Evolutionary conservation across 2,888 invertebrate genomes (phyloP).

Genomic region (Cosmia pyralina): DNA sequence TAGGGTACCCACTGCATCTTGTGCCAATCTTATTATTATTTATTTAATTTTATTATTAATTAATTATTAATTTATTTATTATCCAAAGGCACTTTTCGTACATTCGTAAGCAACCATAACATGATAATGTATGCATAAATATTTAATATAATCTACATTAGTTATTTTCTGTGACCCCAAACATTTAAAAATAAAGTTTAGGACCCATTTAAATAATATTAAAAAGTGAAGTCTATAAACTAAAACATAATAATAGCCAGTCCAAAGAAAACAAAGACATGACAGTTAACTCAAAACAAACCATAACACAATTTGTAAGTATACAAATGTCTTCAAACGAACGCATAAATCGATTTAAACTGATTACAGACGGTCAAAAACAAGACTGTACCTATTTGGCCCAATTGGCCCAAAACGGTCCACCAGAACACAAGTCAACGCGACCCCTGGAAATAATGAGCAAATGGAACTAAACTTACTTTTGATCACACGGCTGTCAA

Average conservation of each 20-base stretch:
- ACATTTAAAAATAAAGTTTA: not conserved
- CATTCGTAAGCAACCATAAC: too few relatives aligned
- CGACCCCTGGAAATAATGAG: slow-evolving; percentile 9
- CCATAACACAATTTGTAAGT: not conserved
- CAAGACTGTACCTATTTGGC: not conserved
- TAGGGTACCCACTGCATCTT: not conserved
- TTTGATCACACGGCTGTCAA: slow-evolving; percentile 35
- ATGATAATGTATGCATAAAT: too few relatives aligned
- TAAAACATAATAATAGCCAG: not conserved
- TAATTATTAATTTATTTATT: too few relatives aligned
- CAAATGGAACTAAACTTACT: slow-evolving; percentile 52
- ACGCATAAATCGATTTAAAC: slow-evolving; percentile 19
- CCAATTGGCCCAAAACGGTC: not conserved
- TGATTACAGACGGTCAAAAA: slow-evolving; percentile 14
- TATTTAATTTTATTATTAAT: too few relatives aligned
- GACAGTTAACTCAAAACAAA: not conserved
- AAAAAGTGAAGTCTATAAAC: not conserved
- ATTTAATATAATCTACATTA: too few relatives aligned
- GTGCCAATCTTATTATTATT: too few relatives aligned
- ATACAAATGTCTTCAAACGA: not conserved
- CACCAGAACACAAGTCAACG: slow-evolving; percentile 4
- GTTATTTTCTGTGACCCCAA: not conserved
- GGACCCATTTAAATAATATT: not conserved
- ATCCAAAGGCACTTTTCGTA: too few relatives aligned
- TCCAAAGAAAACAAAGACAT: not conserved